These are phyloP conservation scores for Lymantria monacha DNA, from an alignment of 2,888 invertebrate genomes.

Conservation along the genomic window DNA sequence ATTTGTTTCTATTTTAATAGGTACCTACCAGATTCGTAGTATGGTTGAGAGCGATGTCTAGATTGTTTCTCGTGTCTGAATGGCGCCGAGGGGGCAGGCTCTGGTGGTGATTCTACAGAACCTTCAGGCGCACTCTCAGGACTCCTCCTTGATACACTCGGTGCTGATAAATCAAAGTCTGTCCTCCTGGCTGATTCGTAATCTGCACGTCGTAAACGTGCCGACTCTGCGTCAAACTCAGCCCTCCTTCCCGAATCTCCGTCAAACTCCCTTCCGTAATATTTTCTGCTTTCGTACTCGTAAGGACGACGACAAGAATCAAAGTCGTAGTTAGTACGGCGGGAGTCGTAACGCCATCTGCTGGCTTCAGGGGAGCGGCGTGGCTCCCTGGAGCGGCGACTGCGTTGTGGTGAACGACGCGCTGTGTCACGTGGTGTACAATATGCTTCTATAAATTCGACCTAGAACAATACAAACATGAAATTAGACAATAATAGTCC, in stretches of 20 bases:
- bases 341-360: conserved; percentile 75
- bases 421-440: conserved; percentile 87
- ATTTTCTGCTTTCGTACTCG: conserved; percentile 65
- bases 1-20: neutral
- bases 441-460: conserved; percentile 88
- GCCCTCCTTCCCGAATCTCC: conserved; percentile 66
- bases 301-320: conserved; percentile 67
- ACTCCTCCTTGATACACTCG: conserved; percentile 66
- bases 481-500: neutral
- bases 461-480: conserved; percentile 72
- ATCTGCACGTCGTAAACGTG: conserved; percentile 63
- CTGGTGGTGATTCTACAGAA: conserved; percentile 73
- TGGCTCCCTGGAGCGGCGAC: conserved; percentile 68
- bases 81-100: conserved; percentile 76
- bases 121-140: conserved; percentile 76
- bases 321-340: conserved; percentile 69
- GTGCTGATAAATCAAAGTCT: conserved; percentile 73
- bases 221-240: conserved; percentile 71
- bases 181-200: conserved; percentile 77
- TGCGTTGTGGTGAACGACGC: conserved; percentile 71
- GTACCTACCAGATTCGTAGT: conserved; percentile 75
- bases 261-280: conserved; percentile 64
- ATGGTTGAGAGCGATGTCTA: conserved; percentile 68
- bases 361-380: conserved; percentile 70
- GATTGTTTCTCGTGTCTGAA: conserved; percentile 63